phyloP scores from a whole-genome alignment of 1,140 invertebrate genomes.

The Platyscapa corneri region DNA sequence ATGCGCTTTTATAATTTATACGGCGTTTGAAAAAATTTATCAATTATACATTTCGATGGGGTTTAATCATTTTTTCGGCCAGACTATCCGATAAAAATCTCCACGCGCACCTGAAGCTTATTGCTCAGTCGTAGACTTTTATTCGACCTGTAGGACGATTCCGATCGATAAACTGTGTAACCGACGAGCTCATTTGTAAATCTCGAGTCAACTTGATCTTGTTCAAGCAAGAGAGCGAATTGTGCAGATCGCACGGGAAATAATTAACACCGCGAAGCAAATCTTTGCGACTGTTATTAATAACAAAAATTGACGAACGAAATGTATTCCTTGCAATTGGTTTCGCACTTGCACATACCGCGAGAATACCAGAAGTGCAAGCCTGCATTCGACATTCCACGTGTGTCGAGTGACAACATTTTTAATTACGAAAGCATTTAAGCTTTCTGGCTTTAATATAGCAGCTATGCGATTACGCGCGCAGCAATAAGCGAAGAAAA shows the following conservation, averaged over 20 bases:
- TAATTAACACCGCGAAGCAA: no score
- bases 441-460: constrained; percentile 68
- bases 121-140: no score
- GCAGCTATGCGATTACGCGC: constrained; percentile 72
- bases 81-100: no score
- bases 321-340: constrained; percentile 11
- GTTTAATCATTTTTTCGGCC: no score
- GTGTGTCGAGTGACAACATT: constrained; percentile 68
- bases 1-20: neutral
- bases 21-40: neutral
- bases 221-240: no score
- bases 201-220: no score
- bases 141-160: no score
- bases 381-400: constrained; percentile 59
- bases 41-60: neutral
- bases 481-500: constrained; percentile 60
- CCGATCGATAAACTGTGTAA: no score
- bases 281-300: no score
- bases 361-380: neutral
- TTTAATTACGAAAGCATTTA: constrained; percentile 73
- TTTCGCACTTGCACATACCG: neutral
- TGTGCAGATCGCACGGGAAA: no score
- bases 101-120: no score
- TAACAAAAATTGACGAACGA: constrained; percentile 18
- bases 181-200: no score